Evolutionary conservation across 2,888 invertebrate species (phyloP).

Genomic region (Tinea trinotella): DNA sequence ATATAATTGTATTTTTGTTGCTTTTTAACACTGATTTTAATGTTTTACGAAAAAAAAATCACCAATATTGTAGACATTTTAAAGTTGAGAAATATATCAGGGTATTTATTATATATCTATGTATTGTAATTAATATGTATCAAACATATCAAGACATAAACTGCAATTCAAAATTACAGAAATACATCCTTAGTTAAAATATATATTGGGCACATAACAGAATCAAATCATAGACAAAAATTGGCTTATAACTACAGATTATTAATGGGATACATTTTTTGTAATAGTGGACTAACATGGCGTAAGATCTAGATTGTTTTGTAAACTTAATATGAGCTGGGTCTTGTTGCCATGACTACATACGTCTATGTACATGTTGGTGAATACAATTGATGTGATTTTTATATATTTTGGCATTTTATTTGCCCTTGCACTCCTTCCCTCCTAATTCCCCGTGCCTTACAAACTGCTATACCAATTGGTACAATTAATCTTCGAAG

Average conservation of each 20-base stretch:
- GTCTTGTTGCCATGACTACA: constrained; percentile 54
- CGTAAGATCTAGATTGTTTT: not conserved
- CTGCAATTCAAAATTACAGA: not conserved
- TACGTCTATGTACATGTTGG: constrained; percentile 63
- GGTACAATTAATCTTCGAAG: no score
- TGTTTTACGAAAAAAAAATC: no score
- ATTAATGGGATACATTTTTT: constrained; percentile 5
- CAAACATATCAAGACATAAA: not conserved
- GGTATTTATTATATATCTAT: no score
- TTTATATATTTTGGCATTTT: constrained; percentile 36
- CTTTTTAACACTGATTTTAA: no score
- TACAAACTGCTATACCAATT: no score
- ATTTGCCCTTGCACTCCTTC: not conserved
- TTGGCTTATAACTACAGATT: not conserved
- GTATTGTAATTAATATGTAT: not conserved
- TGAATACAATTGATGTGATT: constrained; percentile 73
- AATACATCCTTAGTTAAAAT: no score
- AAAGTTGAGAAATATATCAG: not conserved
- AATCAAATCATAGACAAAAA: not conserved
- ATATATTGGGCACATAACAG: not conserved
- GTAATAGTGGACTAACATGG: not conserved
- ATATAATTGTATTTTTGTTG: no score
- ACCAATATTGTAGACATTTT: not conserved
- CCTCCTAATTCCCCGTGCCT: not conserved
- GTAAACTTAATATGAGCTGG: not conserved